Base-by-base conservation (phyloP, 2,888 invertebrate species). In the Brassicogethes aeneus region DNA sequence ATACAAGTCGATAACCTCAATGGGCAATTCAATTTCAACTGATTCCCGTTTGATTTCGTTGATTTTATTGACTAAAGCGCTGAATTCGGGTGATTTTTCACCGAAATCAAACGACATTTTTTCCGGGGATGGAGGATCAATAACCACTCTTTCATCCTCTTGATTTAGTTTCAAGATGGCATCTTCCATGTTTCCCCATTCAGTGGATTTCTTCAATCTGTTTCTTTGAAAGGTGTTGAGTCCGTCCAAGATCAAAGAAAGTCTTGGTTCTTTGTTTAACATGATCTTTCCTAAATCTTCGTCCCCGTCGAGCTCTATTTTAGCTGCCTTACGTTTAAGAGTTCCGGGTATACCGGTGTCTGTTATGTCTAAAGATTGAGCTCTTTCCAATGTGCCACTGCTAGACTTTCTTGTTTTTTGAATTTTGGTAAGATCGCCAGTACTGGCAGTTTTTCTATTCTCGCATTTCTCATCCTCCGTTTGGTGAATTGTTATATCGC, bases 311-410 rank as follows among this genome's bases (percentile, higher is more conserved):
- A 65, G 64, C 30, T 17, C 44, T 36, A 15, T n/a, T n/a, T 43
- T 53, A n/a, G n/a, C 51, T 0, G 79, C 80, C 64, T 82, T 82
- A 16, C 81, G 72, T 54, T 83, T 83, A 55, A 81, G 81, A 35
- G 50, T 50, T 39, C 56, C 42, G 7, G 50, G 51, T 30, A 62
- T 59, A 3, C 68, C 68, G 0, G 72, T 61, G 38, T 75, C 74
- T 1, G 81, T 80, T 63, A 85, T 81, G 50, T 88, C 88, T 33
- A 88, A 68, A 54, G 87, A 87, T 60, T 87, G 85, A 1, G 88
- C 86, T 47, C 87, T 71, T 66, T 88, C 87, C 40, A 83, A 63
- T 7, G 79, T 80, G 2, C 80, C 78, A 2, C 56, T 59, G 40
- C 59, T 65, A 7, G 53, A 57, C 48, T 61, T 72, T 15, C 69